Conservation (phyloP, 1,140 invertebrate genomes). For the Heliconius hermathena region DNA sequence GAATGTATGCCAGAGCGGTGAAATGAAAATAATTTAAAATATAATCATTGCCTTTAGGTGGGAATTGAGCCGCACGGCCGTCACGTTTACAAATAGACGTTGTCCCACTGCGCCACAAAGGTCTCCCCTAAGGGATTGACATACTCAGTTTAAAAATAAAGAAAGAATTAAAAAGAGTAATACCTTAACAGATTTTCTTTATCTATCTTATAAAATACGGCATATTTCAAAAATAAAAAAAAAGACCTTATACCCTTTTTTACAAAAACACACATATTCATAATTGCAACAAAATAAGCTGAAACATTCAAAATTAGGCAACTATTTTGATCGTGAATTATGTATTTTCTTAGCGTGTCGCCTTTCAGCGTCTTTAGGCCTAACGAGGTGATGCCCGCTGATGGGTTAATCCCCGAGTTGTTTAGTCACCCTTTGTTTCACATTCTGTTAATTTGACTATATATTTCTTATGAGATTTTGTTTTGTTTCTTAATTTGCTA, state of each 20-base stretch:
- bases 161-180: too few species aligned
- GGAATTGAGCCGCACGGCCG: too few species aligned
- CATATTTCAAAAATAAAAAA: not conserved
- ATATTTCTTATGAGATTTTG: not conserved
- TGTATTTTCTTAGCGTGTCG: constrained; percentile 32
- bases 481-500: not conserved
- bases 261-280: not conserved
- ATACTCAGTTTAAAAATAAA: too few species aligned
- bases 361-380: constrained; percentile 28
- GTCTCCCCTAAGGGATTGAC: too few species aligned
- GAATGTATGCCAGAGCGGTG: too few species aligned
- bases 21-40: too few species aligned
- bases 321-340: constrained; percentile 35
- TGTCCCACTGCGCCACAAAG: too few species aligned
- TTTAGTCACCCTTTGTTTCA: constrained; percentile 19
- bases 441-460: not conserved
- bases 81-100: too few species aligned
- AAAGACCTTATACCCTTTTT: not conserved
- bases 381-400: constrained; percentile 33
- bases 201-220: not conserved
- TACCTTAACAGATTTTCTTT: too few species aligned
- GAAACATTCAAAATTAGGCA: constrained; percentile 23
- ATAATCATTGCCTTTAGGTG: too few species aligned
- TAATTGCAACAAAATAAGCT: not conserved
- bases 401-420: constrained; percentile 25